Evolutionary conservation across 2,113 vertebrate genomes (phyloP).

Genomic region (Tupaia tana): DNA sequence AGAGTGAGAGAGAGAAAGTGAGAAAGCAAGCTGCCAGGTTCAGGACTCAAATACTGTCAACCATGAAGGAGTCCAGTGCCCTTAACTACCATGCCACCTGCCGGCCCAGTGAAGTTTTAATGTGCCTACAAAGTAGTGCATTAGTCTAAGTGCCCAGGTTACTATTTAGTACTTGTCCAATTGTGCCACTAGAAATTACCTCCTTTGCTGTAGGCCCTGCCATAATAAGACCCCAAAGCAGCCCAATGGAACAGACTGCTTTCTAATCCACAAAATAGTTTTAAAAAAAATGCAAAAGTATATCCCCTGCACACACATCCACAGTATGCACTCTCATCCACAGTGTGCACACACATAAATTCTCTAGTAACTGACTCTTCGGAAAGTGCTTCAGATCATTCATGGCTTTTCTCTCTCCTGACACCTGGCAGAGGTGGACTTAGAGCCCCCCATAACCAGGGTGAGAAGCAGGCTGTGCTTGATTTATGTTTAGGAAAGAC

Average conservation of each 20-base stretch:
- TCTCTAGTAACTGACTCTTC: background rate
- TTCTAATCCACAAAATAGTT: conserved; percentile 2
- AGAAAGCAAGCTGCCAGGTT: too few species aligned
- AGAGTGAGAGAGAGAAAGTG: too few species aligned
- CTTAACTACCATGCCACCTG: too few species aligned
- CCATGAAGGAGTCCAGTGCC: too few species aligned
- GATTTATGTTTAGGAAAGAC: background rate
- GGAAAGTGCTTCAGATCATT: background rate
- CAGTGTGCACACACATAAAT: background rate
- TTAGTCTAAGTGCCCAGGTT: background rate
- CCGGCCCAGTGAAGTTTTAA: conserved; percentile 31
- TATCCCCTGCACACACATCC: background rate
- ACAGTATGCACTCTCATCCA: background rate
- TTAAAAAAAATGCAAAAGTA: background rate
- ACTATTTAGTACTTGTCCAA: conserved; percentile 49
- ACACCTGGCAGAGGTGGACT: background rate
- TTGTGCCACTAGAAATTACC: background rate
- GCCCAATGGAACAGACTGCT: background rate
- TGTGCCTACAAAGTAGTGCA: background rate
- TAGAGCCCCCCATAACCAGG: background rate
- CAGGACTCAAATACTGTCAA: too few species aligned
- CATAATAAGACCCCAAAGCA: conserved; percentile 28
- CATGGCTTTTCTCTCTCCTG: background rate
- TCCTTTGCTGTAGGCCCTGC: background rate
- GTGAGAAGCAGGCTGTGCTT: background rate